Conservation (phyloP, 2,797 vertebrate genomes). For the Pseudomugil tenellus region DNA sequence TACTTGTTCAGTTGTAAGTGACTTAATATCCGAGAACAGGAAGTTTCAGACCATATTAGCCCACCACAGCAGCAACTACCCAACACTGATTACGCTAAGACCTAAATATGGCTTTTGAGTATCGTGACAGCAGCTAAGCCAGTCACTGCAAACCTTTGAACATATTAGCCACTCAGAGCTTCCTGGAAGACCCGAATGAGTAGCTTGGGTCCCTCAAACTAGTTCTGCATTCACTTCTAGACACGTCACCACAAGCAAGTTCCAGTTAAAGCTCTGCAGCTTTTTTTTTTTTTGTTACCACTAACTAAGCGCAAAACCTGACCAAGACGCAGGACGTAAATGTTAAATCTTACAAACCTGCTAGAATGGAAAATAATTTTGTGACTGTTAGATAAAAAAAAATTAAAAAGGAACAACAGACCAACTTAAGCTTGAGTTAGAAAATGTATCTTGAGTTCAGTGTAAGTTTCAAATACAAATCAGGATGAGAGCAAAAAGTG, state of each 20-base stretch:
- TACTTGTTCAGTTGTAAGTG: slow-evolving; percentile 6
- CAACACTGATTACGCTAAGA: neutral
- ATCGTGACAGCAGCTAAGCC: slow-evolving; percentile 7
- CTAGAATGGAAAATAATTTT: neutral
- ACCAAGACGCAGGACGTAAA: no score
- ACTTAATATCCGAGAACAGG: slow-evolving; percentile 55
- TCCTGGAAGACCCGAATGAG: slow-evolving; percentile 43
- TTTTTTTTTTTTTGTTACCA: fast-evolving
- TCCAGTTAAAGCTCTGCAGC: slow-evolving; percentile 11
- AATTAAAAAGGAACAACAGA: no score
- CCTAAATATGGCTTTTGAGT: slow-evolving; percentile 5
- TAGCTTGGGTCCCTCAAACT: neutral
- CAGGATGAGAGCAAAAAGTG: no score
- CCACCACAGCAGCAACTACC: slow-evolving; percentile 44
- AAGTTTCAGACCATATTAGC: neutral
- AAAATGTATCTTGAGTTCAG: no score
- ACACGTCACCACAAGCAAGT: slow-evolving; percentile 12
- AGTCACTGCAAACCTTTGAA: slow-evolving; percentile 11
- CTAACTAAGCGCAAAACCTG: neutral
- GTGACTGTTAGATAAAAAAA: no score
- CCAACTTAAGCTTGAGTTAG: no score
- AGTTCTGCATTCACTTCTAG: neutral
- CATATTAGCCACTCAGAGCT: slow-evolving; percentile 33
- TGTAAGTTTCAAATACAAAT: no score
- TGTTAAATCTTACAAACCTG: neutral